Evolutionary conservation across 2,797 vertebrate species (phyloP).

Genomic region (Australoheros facetus): DNA sequence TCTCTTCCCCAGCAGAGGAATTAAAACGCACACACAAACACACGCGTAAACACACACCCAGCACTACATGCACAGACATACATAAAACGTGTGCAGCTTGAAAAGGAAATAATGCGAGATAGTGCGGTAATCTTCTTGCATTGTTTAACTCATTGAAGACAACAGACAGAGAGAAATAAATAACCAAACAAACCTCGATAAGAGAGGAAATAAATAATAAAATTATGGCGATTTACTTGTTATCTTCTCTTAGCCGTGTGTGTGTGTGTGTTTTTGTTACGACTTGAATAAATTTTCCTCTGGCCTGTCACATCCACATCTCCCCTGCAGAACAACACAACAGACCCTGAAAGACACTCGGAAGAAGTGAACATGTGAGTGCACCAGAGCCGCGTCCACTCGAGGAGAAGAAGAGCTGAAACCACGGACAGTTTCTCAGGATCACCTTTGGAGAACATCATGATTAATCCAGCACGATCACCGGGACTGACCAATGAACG

Average conservation of each 20-base stretch:
- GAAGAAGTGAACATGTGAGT: background rate
- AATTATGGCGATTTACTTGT: constrained; percentile 72
- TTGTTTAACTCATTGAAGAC: constrained; percentile 80
- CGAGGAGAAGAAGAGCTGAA: background rate
- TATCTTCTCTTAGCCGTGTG: constrained; percentile 62
- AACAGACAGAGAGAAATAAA: constrained; percentile 74
- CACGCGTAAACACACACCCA: constrained; percentile 7
- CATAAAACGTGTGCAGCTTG: constrained; percentile 70
- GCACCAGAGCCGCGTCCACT: background rate
- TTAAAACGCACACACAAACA: constrained; percentile 26
- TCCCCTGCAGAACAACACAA: constrained; percentile 24
- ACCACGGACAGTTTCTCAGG: background rate
- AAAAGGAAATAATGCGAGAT: constrained; percentile 72
- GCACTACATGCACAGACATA: constrained; percentile 34
- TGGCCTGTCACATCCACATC: constrained; percentile 40
- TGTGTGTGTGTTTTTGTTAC: constrained; percentile 40
- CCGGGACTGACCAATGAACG: background rate
- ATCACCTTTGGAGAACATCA: background rate
- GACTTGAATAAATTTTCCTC: constrained; percentile 54
- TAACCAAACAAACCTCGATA: constrained; percentile 72
- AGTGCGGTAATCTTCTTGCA: constrained; percentile 72
- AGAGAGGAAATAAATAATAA: constrained; percentile 74
- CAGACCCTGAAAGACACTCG: background rate
- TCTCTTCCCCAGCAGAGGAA: constrained; percentile 35
- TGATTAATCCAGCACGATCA: background rate